These are phyloP conservation scores for Temnothorax unifasciatus DNA, from an alignment of 2,888 invertebrate genomes.

Conservation along the genomic window DNA sequence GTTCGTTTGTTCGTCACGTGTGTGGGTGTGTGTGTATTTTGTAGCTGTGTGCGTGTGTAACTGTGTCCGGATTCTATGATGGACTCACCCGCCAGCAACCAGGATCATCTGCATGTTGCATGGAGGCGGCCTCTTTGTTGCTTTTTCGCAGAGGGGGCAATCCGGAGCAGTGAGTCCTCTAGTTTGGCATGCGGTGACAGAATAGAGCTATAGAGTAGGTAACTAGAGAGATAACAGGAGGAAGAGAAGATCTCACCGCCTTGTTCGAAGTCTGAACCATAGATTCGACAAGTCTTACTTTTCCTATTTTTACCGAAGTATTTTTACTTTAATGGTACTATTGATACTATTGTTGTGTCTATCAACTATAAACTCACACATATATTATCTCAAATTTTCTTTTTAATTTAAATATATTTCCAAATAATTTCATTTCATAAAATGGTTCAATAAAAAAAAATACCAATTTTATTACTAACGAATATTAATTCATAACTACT, in stretches of 20 bases:
- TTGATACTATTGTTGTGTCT: neutral
- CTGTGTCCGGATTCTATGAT: conserved; percentile 78
- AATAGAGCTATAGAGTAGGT: conserved; percentile 77
- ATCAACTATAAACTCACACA: neutral
- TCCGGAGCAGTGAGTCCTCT: conserved; percentile 78
- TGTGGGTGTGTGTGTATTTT: neutral
- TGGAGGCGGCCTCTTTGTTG: conserved; percentile 85
- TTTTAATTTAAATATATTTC: neutral
- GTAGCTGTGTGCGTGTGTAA: neutral
- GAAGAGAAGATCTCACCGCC: conserved; percentile 50
- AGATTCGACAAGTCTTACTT: neutral
- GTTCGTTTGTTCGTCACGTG: neutral
- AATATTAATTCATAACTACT: conserved; percentile 27
- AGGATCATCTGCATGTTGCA: conserved; percentile 87
- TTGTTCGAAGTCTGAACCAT: conserved; percentile 61
- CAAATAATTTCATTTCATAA: too few species aligned
- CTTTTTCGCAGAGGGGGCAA: conserved; percentile 77
- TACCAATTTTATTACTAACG: neutral
- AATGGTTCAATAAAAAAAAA: neutral
- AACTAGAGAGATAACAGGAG: conserved; percentile 72
- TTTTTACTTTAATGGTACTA: neutral
- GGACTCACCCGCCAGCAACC: conserved; percentile 87
- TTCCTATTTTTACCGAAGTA: neutral
- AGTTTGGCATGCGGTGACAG: conserved; percentile 79
- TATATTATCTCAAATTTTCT: neutral